These are phyloP conservation scores for Ophion ellenae DNA, from an alignment of 2,888 invertebrate genomes.

Conservation along the genomic window DNA sequence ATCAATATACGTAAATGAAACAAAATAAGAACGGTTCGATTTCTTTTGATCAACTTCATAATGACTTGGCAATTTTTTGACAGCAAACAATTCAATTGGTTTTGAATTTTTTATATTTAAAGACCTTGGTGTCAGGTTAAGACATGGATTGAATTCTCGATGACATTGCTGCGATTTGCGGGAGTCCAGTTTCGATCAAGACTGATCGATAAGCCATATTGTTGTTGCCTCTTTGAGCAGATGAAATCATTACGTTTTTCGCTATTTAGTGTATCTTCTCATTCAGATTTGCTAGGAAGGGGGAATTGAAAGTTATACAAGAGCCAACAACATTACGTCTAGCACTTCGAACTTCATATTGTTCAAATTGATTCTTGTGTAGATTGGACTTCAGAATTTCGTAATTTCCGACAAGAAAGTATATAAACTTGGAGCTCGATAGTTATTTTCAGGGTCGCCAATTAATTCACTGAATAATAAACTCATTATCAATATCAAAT, in stretches of 20 bases:
- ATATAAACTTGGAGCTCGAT: not conserved
- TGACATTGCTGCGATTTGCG: not conserved
- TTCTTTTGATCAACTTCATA: not conserved
- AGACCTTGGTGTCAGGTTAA: not conserved
- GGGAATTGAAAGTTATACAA: not conserved
- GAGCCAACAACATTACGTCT: not conserved
- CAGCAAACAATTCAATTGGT: not conserved
- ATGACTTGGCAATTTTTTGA: not conserved
- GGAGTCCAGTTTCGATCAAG: not conserved
- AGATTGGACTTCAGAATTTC: not conserved
- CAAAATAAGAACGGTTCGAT: not conserved
- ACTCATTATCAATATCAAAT: not conserved
- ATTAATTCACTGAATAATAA: not conserved
- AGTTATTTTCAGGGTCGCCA: not conserved
- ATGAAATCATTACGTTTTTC: not conserved
- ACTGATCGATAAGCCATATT: not conserved
- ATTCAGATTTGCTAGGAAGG: not conserved
- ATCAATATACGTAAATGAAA: slow-evolving; percentile 28
- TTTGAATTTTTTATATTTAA: not conserved
- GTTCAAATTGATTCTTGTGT: not conserved
- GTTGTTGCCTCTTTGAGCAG: not conserved
- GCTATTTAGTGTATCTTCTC: not conserved
- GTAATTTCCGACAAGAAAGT: not conserved
- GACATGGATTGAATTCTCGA: not conserved
- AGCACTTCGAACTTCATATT: not conserved